Percentiles rank a stretch among this genome's conserved stretches.
Evolutionary conservation across 1,140 invertebrate genomes (phyloP).

Genomic region (Drosophila paulistorum): DNA sequence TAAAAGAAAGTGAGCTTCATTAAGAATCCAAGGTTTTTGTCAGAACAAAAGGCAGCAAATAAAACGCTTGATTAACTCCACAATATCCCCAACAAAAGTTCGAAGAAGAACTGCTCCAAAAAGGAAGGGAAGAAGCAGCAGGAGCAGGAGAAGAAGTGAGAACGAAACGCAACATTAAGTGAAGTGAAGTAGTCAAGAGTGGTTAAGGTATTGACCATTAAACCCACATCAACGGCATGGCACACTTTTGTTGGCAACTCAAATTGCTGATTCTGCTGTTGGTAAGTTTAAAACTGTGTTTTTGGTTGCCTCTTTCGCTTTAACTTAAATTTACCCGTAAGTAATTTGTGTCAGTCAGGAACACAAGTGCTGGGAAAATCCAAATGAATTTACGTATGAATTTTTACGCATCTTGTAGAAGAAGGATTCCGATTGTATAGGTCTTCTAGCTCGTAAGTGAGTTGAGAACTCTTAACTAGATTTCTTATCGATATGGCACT

Average conservation of each 20-base stretch:
- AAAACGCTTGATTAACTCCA: constrained; percentile 51
- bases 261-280: constrained; percentile 70
- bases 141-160: constrained; percentile 25
- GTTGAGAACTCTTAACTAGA: no score
- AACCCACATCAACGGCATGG: constrained; percentile 55
- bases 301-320: neutral
- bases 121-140: constrained; percentile 10
- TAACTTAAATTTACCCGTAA: neutral
- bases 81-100: constrained; percentile 10
- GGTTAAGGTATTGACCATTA: constrained; percentile 6
- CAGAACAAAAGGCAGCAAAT: constrained; percentile 40
- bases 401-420: no score
- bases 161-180: constrained; percentile 5
- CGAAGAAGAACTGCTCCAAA: neutral
- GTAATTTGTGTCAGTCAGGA: neutral
- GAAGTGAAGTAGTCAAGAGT: constrained; percentile 19
- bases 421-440: no score
- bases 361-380: neutral
- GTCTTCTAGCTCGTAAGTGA: no score
- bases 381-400: no score
- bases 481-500: no score
- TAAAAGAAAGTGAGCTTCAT: constrained; percentile 60
- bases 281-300: constrained; percentile 55
- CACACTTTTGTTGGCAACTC: constrained; percentile 78
- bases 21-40: constrained; percentile 26